A percentile compares a stretch with the other conserved stretches of the same genome.
These are phyloP conservation scores for Neodiprion pinetum DNA, from an alignment of 1,140 invertebrate genomes.

Conservation along the genomic window DNA sequence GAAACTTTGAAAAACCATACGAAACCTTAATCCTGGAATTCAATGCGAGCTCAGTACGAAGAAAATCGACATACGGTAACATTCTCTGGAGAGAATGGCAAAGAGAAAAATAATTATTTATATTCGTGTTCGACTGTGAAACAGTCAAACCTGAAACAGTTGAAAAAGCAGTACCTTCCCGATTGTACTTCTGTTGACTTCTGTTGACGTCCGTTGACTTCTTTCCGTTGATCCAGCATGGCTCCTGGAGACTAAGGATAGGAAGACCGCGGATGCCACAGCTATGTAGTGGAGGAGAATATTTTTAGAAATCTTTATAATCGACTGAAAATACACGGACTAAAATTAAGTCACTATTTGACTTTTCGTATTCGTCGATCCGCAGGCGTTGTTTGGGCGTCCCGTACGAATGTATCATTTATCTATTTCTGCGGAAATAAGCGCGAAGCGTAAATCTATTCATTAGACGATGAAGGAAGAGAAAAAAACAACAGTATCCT, in stretches of 20 bases:
- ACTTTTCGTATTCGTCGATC: neutral
- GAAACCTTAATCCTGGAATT: too few relatives aligned
- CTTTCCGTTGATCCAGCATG: neutral
- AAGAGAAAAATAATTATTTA: too few relatives aligned
- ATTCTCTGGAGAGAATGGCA: too few relatives aligned
- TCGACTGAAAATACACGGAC: slow-evolving; percentile 4
- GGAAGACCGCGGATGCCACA: neutral
- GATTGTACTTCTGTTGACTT: too few relatives aligned
- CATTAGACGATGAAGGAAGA: neutral
- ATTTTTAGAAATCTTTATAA: slow-evolving; percentile 8
- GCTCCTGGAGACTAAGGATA: neutral
- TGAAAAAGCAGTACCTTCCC: too few relatives aligned
- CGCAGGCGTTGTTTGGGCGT: neutral
- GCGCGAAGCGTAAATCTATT: neutral
- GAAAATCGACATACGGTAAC: too few relatives aligned
- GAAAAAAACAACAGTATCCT: neutral
- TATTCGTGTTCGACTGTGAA: too few relatives aligned
- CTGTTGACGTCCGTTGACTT: neutral
- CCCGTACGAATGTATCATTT: neutral
- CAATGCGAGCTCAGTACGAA: too few relatives aligned
- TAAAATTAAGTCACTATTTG: slow-evolving; percentile 8
- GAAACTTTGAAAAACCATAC: too few relatives aligned
- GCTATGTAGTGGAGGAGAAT: neutral
- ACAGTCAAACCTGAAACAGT: too few relatives aligned
- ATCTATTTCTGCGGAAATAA: neutral